Conservation (phyloP, 2,888 invertebrate species). For the Tenthredo notha region DNA sequence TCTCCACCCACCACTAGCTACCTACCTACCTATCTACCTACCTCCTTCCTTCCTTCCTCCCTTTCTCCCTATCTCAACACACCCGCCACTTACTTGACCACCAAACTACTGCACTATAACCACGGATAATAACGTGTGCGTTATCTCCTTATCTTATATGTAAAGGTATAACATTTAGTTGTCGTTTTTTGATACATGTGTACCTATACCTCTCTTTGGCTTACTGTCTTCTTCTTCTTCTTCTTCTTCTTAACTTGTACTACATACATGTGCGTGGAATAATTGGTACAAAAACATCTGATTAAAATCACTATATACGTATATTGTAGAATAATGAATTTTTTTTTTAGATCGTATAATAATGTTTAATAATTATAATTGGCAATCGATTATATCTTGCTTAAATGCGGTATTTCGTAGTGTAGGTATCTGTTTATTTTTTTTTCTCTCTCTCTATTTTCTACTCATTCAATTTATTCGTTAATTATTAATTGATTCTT, state of each 20-base stretch:
- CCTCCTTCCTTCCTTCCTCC: neutral
- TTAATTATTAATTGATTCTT: neutral
- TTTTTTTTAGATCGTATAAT: too few relatives aligned
- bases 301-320: neutral
- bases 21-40: too few relatives aligned
- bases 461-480: neutral
- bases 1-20: neutral
- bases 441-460: neutral
- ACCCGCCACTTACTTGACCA: conserved; percentile 28
- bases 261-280: neutral
- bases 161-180: neutral
- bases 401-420: neutral
- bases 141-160: conserved; percentile 5
- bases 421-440: neutral
- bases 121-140: conserved; percentile 13
- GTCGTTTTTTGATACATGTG: neutral
- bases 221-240: too few relatives aligned
- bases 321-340: too few relatives aligned
- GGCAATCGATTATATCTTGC: too few relatives aligned
- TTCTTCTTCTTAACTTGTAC: neutral
- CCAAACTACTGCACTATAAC: conserved; percentile 15
- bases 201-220: too few relatives aligned
- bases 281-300: neutral
- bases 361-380: too few relatives aligned
- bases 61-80: neutral